A percentile compares a stretch with the other conserved stretches of the same genome.
Conservation (phyloP, 2,113 vertebrate species). For the Petaurus breviceps region DNA sequence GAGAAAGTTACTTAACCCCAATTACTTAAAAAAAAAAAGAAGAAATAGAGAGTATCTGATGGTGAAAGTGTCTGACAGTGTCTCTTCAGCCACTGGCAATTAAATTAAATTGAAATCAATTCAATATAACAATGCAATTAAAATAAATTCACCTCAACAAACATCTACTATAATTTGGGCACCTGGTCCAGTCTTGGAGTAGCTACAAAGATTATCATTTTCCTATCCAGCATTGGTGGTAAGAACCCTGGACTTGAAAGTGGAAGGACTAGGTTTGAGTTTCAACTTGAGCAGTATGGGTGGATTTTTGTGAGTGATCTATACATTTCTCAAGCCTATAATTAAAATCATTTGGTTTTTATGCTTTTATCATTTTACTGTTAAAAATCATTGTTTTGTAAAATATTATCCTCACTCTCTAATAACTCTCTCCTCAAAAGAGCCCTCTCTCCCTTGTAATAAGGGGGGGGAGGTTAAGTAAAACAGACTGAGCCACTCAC, state of each 20-base stretch:
- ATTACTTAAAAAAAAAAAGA: no score
- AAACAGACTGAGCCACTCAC: not conserved
- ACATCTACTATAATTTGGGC: not conserved
- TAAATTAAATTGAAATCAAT: no score
- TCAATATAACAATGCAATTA: not conserved
- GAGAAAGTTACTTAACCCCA: no score
- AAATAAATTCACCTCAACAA: not conserved
- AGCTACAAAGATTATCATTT: not conserved
- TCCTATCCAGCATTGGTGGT: not conserved
- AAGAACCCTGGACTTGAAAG: not conserved
- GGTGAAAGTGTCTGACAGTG: not conserved
- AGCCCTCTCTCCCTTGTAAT: not conserved
- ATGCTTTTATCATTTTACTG: not conserved
- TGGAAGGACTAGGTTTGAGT: not conserved
- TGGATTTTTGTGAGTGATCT: not conserved
- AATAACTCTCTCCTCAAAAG: not conserved
- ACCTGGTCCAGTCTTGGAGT: not conserved
- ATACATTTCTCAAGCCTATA: not conserved
- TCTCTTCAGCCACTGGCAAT: not conserved
- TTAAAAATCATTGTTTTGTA: not conserved
- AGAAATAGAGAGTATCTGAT: not conserved
- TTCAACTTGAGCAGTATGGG: not conserved
- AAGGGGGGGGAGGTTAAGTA: not conserved
- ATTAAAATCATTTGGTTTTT: not conserved
- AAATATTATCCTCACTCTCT: not conserved